phyloP scores from a whole-genome alignment of 2,888 invertebrate species.

The Papilio demoleus region DNA sequence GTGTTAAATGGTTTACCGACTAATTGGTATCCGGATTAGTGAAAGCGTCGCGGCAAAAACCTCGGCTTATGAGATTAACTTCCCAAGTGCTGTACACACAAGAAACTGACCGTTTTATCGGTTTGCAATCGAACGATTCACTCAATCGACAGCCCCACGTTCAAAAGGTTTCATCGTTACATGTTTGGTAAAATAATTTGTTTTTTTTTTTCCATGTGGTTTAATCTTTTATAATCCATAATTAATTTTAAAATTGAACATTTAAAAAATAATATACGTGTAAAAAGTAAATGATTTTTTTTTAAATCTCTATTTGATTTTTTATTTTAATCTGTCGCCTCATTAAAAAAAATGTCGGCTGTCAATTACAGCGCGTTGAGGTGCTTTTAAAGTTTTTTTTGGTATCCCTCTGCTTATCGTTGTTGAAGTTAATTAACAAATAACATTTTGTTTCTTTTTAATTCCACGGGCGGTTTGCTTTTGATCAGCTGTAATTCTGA shows the following conservation, averaged over 20 bases:
- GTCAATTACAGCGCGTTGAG: constrained; percentile 54
- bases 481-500: constrained; percentile 4
- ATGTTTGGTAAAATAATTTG: constrained; percentile 7
- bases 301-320: neutral
- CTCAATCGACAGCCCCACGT: constrained; percentile 42
- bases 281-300: neutral
- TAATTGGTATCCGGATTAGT: constrained; percentile 76
- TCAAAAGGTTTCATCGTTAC: constrained; percentile 20
- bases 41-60: constrained; percentile 63
- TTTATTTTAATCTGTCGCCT: constrained; percentile 12
- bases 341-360: constrained; percentile 46
- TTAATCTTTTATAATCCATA: neutral
- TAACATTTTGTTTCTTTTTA: constrained; percentile 2
- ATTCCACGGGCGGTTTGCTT: neutral
- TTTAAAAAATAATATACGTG: neutral
- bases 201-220: neutral
- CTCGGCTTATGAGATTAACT: constrained; percentile 57
- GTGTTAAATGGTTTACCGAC: constrained; percentile 73
- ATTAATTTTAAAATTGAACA: neutral
- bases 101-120: constrained; percentile 47
- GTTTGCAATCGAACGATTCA: constrained; percentile 46
- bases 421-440: constrained; percentile 36
- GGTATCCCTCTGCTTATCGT: constrained; percentile 51
- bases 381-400: constrained; percentile 54
- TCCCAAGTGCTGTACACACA: constrained; percentile 43